Evolutionary conservation across 2,888 invertebrate species (phyloP).

Genomic region (Synergus laeviventris): DNA sequence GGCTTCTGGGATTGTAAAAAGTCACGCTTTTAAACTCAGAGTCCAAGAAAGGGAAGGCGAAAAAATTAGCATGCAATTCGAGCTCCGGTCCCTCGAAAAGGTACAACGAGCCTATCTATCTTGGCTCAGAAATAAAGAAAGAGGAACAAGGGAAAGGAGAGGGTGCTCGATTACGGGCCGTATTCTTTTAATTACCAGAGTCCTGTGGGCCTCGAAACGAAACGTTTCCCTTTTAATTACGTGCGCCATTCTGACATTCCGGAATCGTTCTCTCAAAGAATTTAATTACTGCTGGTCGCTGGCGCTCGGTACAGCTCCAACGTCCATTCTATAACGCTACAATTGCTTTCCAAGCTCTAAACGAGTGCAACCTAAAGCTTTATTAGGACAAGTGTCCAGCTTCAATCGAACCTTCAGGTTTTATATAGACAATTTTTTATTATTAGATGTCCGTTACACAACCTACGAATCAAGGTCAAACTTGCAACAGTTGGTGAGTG

Average conservation of each 20-base stretch:
- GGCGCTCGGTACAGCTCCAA: conserved; percentile 56
- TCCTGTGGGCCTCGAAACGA: conserved; percentile 66
- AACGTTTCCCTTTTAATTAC: conserved; percentile 75
- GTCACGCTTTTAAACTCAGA: conserved; percentile 52
- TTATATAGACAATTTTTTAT: background rate
- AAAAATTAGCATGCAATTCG: conserved; percentile 67
- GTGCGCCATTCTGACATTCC: conserved; percentile 70
- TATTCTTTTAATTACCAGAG: conserved; percentile 74
- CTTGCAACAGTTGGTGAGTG: too few relatives aligned
- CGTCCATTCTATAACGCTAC: conserved; percentile 58
- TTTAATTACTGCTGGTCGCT: conserved; percentile 71
- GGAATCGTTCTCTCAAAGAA: conserved; percentile 74
- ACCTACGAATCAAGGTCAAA: background rate
- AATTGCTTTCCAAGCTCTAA: conserved; percentile 56
- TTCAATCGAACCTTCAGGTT: background rate
- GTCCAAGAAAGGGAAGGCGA: conserved; percentile 46
- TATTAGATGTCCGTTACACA: background rate
- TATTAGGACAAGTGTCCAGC: conserved; percentile 50
- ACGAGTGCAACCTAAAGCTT: conserved; percentile 62
- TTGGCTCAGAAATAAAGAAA: conserved; percentile 57
- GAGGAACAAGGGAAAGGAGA: conserved; percentile 46
- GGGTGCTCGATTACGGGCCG: conserved; percentile 67
- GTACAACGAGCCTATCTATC: conserved; percentile 56
- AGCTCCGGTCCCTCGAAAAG: conserved; percentile 51
- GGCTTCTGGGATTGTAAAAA: conserved; percentile 53